Evolutionary conservation across 30 jellyfish, hydroid and myxozoan species (phyloP).

Genomic region (Rhopilema esculentum): DNA sequence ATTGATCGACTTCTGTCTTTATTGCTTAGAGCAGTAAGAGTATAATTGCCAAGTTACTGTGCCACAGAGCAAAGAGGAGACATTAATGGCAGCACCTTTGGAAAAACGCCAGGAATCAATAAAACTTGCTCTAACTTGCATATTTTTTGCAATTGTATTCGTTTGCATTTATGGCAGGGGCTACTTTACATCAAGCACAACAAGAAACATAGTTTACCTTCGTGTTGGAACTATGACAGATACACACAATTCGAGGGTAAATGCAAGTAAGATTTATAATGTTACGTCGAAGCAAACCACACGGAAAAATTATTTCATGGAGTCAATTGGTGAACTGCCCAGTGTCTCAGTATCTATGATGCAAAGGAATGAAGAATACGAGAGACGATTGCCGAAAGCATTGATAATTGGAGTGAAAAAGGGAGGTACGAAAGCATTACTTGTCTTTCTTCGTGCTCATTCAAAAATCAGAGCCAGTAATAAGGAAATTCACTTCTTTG

Average conservation of each 20-base stretch:
- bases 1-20: not conserved
- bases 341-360: not conserved
- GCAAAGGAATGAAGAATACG: not conserved
- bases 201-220: not conserved
- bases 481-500: constrained; percentile 92
- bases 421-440: constrained; percentile 94
- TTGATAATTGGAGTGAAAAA: constrained; percentile 93
- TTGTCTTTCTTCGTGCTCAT: constrained; percentile 85
- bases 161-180: constrained; percentile 2
- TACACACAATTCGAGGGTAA: not conserved
- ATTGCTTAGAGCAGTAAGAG: not conserved
- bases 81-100: not conserved
- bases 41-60: not conserved
- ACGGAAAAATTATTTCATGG: not conserved
- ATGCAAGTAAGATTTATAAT: not conserved
- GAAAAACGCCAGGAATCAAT: not conserved
- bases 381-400: constrained; percentile 76
- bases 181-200: not conserved
- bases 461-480: constrained; percentile 69
- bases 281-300: not conserved
- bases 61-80: no score
- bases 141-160: constrained; percentile 4
- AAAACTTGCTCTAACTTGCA: constrained; percentile 1
- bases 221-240: not conserved
- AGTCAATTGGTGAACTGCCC: not conserved